Base-by-base conservation (phyloP, 2,113 vertebrate species). In the Sinocyclocheilus maitianheensis region DNA sequence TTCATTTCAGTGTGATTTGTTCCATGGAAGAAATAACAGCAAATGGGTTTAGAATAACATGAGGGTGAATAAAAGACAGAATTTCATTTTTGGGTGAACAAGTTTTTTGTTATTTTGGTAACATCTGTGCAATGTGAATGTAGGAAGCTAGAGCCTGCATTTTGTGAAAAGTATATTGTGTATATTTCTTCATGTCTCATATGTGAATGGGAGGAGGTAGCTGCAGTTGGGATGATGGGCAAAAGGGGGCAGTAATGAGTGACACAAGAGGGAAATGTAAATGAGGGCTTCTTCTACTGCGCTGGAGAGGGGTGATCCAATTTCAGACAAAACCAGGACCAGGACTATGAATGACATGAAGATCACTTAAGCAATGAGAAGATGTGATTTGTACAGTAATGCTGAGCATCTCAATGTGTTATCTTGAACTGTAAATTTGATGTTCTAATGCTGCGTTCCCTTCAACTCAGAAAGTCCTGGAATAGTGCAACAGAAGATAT, bases 231-330 rank as follows among this genome's bases (percentile, higher is more conserved):
- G 8, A 78, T 51, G 5, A 55, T 12, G 37, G 4, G 72, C 90
- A 91, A 90, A 88, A 92, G 92, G 88, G 88, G 92, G 89, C 90
- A 84, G 83, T 65, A 18, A 0, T 88, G 89, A 86, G 69, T 34
- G 72, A 58, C 55, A 58, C 53, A 58, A 58, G 24, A 63, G 14
- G 20, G 48, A 34, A 72, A n/a, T 74, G 53, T 74, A 81, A 30
- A n/a, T 4, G 20, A 24, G 40, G 20, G 14, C 13, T 51, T 30
- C 3, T 34, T 58, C 11, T 86, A 26, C 22, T 26, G 4, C 26
- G 62, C 12, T 69, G 26, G 24, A 60, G 18, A 37, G 62, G 20
- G 9, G 46, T 24, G 24, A 55, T 55, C 11, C 16, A 69, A 9
- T 43, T 67, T 22, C 12, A 82, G 46, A 71, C 40, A 82, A 82